These are phyloP conservation scores for Sceloporus tristichus DNA, from an alignment of 2,113 vertebrate species.

Conservation along the genomic window DNA sequence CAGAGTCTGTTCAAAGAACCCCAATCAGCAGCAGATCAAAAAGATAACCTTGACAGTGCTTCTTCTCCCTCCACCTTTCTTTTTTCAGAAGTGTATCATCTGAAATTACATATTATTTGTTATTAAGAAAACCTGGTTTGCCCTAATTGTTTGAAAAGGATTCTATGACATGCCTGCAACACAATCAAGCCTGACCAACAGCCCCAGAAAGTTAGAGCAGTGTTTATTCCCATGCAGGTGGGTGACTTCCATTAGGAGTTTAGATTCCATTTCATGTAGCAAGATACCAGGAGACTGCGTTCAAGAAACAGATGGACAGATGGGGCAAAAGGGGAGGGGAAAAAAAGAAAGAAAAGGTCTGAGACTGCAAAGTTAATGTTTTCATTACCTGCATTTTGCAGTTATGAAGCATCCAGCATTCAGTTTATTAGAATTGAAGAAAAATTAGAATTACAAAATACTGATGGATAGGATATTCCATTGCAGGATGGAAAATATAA, in stretches of 20 bases:
- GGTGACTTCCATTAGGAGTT: constrained; percentile 65
- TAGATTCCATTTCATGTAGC: constrained; percentile 69
- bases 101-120: constrained; percentile 69
- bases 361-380: background rate
- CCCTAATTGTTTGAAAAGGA: constrained; percentile 50
- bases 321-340: constrained; percentile 17
- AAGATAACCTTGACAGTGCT: constrained; percentile 20
- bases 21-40: background rate
- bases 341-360: background rate
- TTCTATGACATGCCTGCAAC: constrained; percentile 58
- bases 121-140: constrained; percentile 20
- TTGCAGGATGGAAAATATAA: background rate
- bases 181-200: constrained; percentile 72
- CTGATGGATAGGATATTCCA: background rate
- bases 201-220: constrained; percentile 58
- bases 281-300: constrained; percentile 72
- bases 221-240: constrained; percentile 73
- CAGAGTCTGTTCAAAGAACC: background rate
- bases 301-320: constrained; percentile 78
- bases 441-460: constrained; percentile 35
- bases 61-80: constrained; percentile 12
- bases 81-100: constrained; percentile 56
- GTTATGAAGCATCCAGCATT: constrained; percentile 60
- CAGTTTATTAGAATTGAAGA: constrained; percentile 48
- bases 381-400: constrained; percentile 57